Evolutionary conservation across 2,888 invertebrate species (phyloP), one percentile per base, ranked within the genome.

Genomic region (Drosophila ochracea): DNA sequence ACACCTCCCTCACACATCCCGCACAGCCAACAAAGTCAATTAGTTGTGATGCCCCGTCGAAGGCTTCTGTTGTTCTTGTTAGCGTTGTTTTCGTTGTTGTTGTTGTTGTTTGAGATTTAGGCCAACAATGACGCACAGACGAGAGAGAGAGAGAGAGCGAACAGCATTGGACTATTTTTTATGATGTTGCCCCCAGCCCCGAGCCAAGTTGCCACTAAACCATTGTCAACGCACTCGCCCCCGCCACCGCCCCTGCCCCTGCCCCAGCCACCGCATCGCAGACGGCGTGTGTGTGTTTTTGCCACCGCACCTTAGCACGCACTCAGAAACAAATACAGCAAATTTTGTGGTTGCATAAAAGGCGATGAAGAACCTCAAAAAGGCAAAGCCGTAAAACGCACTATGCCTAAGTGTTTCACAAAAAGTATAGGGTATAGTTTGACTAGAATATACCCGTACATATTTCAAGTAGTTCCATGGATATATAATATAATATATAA

Each of bases 121-220:
- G 86, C 89, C 86, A 89, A 84, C 82, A 89, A 82, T 89, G 86
- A 86, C 86, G 86, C 86, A 86, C 87, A 86, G 73, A 65, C 50
- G 66, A 16, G 19, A 19, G 30, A 52, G 21, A 30, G 28, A 30
- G 30, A 30, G 30, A 30, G 30, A 53, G 31, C 4, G 19, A 57
- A 70, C 75, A 77, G 60, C 78, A 80, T 68, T 87, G 83, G 88
- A 78, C 85, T 76, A 69, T 84, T 82, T 80, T 82, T 78, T 84
- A 82, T 73, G 76, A 68, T 81, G 80, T 75, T 81, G 78, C 78
- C 82, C 60, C 80, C 80, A 61, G 64, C 64, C 66, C 57, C 41
- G 16, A 55, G 61, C n/a, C 41, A 52, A 37, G 30, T 49, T 53
- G 28, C 61, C 60, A 53, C 57, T 37, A 55, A 57, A 41, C 67